phyloP scores from a whole-genome alignment of 2,797 vertebrate species.

The Dryobates pubescens region DNA sequence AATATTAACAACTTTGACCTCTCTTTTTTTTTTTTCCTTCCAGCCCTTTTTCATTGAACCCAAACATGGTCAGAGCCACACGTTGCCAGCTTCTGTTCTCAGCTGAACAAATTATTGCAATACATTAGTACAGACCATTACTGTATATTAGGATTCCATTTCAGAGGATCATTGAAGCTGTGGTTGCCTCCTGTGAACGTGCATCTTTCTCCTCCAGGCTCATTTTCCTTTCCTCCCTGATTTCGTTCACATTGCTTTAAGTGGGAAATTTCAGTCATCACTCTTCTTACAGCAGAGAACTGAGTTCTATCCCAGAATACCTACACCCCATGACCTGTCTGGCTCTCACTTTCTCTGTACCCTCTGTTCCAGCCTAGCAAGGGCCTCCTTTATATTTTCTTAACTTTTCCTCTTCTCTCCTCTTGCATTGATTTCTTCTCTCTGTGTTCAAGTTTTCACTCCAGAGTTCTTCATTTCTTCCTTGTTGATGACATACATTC shows the following conservation, averaged over 20 bases:
- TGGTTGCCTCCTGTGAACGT: background rate
- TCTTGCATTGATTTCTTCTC: background rate
- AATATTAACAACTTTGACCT: background rate
- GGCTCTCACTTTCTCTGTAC: background rate
- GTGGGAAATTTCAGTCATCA: background rate
- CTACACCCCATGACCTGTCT: background rate
- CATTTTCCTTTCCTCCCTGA: background rate
- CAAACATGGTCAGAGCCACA: background rate
- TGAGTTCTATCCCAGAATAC: background rate
- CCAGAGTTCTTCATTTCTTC: background rate
- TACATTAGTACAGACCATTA: background rate
- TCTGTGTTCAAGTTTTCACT: background rate
- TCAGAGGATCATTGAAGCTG: background rate
- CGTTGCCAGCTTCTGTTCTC: background rate
- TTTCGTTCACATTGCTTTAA: background rate
- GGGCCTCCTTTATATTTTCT: background rate
- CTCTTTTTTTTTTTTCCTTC: background rate
- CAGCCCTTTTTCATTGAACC: background rate
- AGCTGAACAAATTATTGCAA: background rate
- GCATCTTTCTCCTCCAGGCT: background rate
- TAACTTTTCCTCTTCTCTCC: background rate
- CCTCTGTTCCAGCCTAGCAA: background rate
- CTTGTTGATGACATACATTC: background rate
- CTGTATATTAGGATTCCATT: background rate
- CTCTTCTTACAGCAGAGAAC: background rate